These are phyloP conservation scores for Cheiracanthium punctorium DNA, from an alignment of 2,888 invertebrate genomes.

Conservation along the genomic window DNA sequence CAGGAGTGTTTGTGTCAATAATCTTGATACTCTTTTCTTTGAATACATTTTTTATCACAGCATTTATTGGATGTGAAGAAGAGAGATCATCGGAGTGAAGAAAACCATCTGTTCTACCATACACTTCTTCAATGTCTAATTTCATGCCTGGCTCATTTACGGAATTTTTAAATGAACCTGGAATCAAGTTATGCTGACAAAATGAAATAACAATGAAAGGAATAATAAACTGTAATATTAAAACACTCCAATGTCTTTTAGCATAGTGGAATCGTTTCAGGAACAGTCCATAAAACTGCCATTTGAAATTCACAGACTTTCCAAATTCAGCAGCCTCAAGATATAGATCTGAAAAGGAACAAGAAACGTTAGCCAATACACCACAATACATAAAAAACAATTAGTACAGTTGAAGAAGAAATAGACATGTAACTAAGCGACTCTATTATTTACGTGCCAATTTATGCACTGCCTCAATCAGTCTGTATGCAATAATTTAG, in stretches of 20 bases:
- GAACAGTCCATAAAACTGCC: constrained; percentile 74
- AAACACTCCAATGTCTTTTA: constrained; percentile 76
- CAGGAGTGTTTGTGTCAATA: constrained; percentile 7
- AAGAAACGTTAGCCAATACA: too few relatives aligned
- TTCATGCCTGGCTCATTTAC: neutral
- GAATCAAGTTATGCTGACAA: constrained; percentile 9
- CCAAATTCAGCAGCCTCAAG: neutral
- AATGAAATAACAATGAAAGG: constrained; percentile 60
- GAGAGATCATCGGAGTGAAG: constrained; percentile 2
- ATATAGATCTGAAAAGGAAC: constrained; percentile 29
- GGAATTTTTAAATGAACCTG: neutral
- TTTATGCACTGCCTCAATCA: too few relatives aligned
- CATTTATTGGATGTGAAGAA: neutral
- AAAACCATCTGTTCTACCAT: constrained; percentile 55
- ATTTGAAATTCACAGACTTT: neutral
- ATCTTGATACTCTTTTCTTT: neutral
- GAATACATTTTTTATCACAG: constrained; percentile 15
- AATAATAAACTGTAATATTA: constrained; percentile 73
- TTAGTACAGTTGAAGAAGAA: too few relatives aligned
- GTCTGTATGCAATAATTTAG: too few relatives aligned
- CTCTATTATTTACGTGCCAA: too few relatives aligned
- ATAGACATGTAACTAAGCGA: too few relatives aligned
- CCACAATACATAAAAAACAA: too few relatives aligned
- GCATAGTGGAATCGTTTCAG: constrained; percentile 77
- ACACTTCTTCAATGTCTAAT: constrained; percentile 34